These are phyloP conservation scores for Gonocerus acuteangulatus DNA, from an alignment of 2,888 invertebrate species.

Conservation along the genomic window DNA sequence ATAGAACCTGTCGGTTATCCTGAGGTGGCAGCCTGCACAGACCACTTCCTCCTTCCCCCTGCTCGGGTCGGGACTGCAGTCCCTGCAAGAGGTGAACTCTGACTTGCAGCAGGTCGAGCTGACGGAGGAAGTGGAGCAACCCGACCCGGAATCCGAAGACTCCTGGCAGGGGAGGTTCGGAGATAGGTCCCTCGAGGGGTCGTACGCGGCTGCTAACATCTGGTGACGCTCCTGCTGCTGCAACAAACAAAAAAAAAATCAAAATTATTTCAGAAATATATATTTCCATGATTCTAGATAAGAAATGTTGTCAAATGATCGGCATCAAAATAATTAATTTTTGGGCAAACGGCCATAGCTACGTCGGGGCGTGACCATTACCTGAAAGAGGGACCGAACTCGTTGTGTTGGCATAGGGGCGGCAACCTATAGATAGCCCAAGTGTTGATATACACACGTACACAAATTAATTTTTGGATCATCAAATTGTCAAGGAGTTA, in stretches of 20 bases:
- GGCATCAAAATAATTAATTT: no score
- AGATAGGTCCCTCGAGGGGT: conserved; percentile 63
- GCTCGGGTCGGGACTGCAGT: conserved; percentile 41
- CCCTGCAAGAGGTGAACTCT: conserved; percentile 42
- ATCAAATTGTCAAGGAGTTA: no score
- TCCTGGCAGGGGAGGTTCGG: conserved; percentile 62
- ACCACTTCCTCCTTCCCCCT: conserved; percentile 46
- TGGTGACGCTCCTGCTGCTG: conserved; percentile 62
- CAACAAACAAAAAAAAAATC: conserved; percentile 44
- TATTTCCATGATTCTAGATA: not conserved
- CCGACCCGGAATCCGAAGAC: conserved; percentile 49
- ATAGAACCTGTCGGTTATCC: conserved; percentile 84
- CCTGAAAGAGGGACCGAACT: no score
- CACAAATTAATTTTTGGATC: no score
- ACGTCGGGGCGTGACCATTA: no score
- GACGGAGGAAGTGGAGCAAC: conserved; percentile 40
- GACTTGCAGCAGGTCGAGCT: conserved; percentile 41
- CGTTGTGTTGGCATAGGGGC: no score
- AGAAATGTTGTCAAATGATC: no score
- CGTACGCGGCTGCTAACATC: conserved; percentile 55
- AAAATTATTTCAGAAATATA: not conserved
- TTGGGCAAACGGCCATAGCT: no score
- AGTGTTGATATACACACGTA: no score
- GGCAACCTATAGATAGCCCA: no score
- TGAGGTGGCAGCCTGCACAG: conserved; percentile 82